Evolutionary conservation across 1,140 invertebrate species (phyloP), one percentile per base, ranked within the genome.

Genomic region (Drosophila sucinea): DNA sequence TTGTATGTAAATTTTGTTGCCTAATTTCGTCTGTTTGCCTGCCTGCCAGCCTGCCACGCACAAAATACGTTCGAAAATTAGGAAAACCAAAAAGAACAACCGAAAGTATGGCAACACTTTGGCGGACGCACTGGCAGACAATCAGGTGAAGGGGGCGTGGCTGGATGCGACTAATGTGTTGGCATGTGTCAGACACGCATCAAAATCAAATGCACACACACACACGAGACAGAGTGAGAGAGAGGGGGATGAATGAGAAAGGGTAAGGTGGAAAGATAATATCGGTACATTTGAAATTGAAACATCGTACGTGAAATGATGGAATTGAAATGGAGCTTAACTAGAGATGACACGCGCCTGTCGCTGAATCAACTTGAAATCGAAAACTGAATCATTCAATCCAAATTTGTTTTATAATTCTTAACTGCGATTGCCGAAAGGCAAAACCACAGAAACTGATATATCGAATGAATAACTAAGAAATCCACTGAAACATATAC

Each of bases 111-210:
- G 29, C 44, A 51, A 51, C 7, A n/a, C 10, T 51, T 51, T 10
- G 7, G 25, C 10, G 23, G 5, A 23, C 17, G 17, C 17, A 7
- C 17, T 1, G 25, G 17, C 44, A 65, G 44, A 65, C 57, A 40
- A 54, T 25, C 41, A 33, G 23, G 33, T n/a, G 56, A 27, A 47
- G 70, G 64, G 41, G 74, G 74, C 51, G 66, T 73, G 60, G 44
- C 71, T 17, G 68, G 57, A 60, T 58, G 41, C 77, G 73, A 69
- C 81, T 85, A 84, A 84, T 84, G 81, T 80, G 81, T 84, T 84
- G 81, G 81, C 81, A 80, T 84, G 81, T 84, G 81, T 84, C 81
- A 84, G 81, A 84, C 81, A 56, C 77, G 69, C 81, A 77, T 84
- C 81, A 84, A 83, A 83, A 35, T 65, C 81, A 84, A 75, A 47